phyloP scores from a whole-genome alignment of 2,113 vertebrate species.

The Aegithalos caudatus region DNA sequence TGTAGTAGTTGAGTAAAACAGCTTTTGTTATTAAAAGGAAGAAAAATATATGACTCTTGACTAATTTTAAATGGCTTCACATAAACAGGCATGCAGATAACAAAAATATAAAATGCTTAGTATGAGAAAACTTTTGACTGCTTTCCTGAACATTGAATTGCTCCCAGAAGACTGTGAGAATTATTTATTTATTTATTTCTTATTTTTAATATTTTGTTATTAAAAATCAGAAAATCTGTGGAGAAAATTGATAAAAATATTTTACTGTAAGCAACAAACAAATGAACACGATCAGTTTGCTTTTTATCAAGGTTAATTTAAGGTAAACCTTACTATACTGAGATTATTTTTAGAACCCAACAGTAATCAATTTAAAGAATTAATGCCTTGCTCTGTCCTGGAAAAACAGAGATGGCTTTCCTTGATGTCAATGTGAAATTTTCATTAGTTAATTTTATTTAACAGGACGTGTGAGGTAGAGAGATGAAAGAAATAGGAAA shows the following conservation, averaged over 20 bases:
- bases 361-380: not conserved
- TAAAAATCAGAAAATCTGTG: not conserved
- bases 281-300: not conserved
- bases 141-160: not conserved
- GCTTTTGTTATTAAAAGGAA: not conserved
- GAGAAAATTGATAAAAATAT: not conserved
- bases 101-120: not conserved
- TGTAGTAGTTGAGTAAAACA: not conserved
- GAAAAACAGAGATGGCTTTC: not conserved
- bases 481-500: not conserved
- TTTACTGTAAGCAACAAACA: not conserved
- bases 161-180: not conserved
- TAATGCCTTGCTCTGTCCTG: not conserved
- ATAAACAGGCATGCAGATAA: not conserved
- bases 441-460: not conserved
- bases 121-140: not conserved
- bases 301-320: not conserved
- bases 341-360: not conserved
- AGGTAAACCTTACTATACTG: not conserved
- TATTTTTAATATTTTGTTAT: not conserved
- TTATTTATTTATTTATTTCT: not conserved
- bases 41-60: not conserved
- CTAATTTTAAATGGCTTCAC: not conserved
- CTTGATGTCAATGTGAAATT: not conserved
- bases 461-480: not conserved